Conservation (phyloP, 2,888 invertebrate genomes). For the Onthophagus sagittarius region DNA sequence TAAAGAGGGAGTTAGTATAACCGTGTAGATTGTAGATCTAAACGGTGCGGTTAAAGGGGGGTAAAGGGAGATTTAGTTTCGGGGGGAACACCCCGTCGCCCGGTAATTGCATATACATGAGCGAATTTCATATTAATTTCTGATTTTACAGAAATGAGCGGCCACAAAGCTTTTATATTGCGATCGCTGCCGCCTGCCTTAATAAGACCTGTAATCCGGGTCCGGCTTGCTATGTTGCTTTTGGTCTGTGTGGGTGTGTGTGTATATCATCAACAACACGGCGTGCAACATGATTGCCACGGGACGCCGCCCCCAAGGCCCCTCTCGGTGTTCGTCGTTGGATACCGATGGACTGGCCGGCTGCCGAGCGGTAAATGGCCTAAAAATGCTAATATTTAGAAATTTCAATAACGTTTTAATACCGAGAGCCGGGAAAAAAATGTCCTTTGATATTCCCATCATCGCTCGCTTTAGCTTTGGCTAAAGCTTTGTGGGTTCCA, state of each 20-base stretch:
- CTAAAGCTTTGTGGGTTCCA: neutral
- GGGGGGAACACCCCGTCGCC: neutral
- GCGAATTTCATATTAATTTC: constrained; percentile 53
- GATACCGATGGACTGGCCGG: constrained; percentile 11
- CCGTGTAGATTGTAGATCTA: neutral
- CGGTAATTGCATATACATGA: constrained; percentile 51
- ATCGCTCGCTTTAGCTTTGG: neutral
- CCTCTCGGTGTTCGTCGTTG: constrained; percentile 25
- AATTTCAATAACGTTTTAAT: constrained; percentile 26
- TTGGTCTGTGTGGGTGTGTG: neutral
- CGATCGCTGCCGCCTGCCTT: constrained; percentile 42
- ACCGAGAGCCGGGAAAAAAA: constrained; percentile 5
- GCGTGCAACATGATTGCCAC: constrained; percentile 35
- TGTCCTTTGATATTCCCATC: constrained; percentile 12
- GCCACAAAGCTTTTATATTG: constrained; percentile 52
- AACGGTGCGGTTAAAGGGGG: constrained; percentile 17
- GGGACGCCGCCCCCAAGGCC: constrained; percentile 26
- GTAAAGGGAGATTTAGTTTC: neutral
- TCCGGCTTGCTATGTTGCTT: constrained; percentile 39
- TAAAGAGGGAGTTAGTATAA: too few species aligned
- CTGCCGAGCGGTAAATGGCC: constrained; percentile 22
- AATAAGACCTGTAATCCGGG: constrained; percentile 50
- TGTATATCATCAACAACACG: constrained; percentile 38
- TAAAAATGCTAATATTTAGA: constrained; percentile 27
- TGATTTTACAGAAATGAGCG: constrained; percentile 51